Conservation (phyloP, 1,140 invertebrate species). For the Callitettix versicolor region DNA sequence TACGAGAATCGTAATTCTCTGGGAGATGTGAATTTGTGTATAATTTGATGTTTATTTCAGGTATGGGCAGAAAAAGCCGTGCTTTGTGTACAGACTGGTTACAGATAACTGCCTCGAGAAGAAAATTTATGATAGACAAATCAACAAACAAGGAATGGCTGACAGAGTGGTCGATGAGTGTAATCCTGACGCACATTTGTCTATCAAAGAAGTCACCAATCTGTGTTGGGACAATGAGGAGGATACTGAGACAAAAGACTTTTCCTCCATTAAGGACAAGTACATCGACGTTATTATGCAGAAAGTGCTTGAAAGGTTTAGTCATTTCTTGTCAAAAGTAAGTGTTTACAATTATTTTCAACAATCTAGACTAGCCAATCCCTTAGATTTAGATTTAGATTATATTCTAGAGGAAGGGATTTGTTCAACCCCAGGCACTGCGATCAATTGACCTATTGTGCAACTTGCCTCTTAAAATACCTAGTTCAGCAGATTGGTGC, state of each 20-base stretch:
- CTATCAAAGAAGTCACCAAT: slow-evolving; percentile 88
- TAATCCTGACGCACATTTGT: slow-evolving; percentile 91
- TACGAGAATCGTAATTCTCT: too few species aligned
- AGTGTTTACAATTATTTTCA: too few species aligned
- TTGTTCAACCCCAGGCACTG: too few species aligned
- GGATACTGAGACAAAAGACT: slow-evolving; percentile 59
- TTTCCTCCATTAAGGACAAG: slow-evolving; percentile 51
- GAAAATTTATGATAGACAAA: slow-evolving; percentile 96
- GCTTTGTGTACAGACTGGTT: slow-evolving; percentile 91
- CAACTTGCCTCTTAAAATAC: too few species aligned
- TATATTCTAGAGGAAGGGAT: too few species aligned
- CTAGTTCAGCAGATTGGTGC: too few species aligned
- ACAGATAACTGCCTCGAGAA: slow-evolving; percentile 95
- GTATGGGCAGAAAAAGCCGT: slow-evolving; percentile 89
- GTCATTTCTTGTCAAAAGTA: slow-evolving; percentile 59
- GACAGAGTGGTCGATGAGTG: slow-evolving; percentile 96
- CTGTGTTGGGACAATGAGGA: slow-evolving; percentile 86
- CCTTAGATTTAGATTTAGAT: too few species aligned
- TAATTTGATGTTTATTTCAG: slow-evolving; percentile 30
- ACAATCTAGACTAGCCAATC: too few species aligned
- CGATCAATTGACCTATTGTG: too few species aligned
- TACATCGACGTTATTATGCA: slow-evolving; percentile 75
- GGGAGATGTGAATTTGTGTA: too few species aligned
- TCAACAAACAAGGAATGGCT: slow-evolving; percentile 95
- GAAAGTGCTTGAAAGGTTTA: slow-evolving; percentile 54